Base-by-base conservation (phyloP, 2,797 vertebrate species). In the Basileuterus tristriatus region DNA sequence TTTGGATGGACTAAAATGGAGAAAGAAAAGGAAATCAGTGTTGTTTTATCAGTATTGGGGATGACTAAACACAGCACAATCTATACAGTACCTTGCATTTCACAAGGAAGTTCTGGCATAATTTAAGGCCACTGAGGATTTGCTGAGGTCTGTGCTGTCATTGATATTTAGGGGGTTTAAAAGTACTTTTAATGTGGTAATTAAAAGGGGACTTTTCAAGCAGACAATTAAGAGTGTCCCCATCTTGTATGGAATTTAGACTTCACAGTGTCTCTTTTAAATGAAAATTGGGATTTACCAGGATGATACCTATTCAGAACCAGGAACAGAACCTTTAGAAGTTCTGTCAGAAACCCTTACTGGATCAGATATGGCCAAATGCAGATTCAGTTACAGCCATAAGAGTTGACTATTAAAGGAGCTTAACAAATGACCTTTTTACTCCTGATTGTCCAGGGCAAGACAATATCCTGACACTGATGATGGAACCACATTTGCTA, bases 1-100 rank as follows among this genome's bases (percentile, higher is more conserved):
- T 97, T 99, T 99, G 62, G 98, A 98, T 18, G 99, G 99, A 72
- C 99, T 99, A 94, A 96, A 97, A 97, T 14, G 34, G 36, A 94
- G 78, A n/a, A 80, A 90, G 3, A 16, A 81, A 96, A 86, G 21
- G 44, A 78, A 76, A 76, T 84, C 6, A 76, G 37, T n/a, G 44
- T 46, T 68, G 36, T 16, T 87, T 87, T n/a, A 72, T 30, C 23
- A 43, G 16, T 46, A 27, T 1, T 30, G 24, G 24, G 32, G 59
- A 49, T 26, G 58, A 63, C 17, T 71, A 32, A 76, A 76, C 29
- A 91, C 19, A 78, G 62, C 12, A 18, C 10, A 77, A 64, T 32
- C 39, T 62, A 23, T 23, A 13, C 0, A 68, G 43, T 8, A 81
- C 34, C 43, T 75, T 87, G 60, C 24, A n/a, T 68, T 78, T 56